A percentile compares a stretch with the other conserved stretches of the same genome.
Conservation (phyloP, 2,888 invertebrate species). For the Smittia sp. region DNA sequence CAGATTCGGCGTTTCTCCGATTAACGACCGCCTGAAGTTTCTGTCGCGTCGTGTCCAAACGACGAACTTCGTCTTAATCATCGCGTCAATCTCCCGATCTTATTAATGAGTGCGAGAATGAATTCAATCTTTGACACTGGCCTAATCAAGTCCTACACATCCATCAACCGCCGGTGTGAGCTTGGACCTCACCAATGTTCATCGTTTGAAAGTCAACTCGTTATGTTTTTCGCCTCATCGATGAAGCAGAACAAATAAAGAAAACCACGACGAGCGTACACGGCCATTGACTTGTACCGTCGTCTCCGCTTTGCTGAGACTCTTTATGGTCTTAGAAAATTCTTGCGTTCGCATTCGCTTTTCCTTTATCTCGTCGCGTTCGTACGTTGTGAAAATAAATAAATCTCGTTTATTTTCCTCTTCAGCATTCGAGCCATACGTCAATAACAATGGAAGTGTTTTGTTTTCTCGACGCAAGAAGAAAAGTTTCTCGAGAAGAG, state of each 20-base stretch:
- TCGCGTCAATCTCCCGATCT: too few relatives aligned
- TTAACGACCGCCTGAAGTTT: too few relatives aligned
- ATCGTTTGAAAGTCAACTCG: too few relatives aligned
- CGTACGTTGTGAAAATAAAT: constrained; percentile 24
- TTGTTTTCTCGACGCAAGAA: not conserved
- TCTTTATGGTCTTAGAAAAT: constrained; percentile 11
- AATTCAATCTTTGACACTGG: too few relatives aligned
- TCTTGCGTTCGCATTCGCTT: not conserved
- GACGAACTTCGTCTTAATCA: too few relatives aligned
- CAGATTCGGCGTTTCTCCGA: too few relatives aligned
- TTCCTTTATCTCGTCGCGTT: not conserved
- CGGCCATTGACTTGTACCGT: constrained; percentile 12
- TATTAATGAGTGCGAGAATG: too few relatives aligned
- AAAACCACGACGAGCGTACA: constrained; percentile 23
- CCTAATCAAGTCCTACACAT: too few relatives aligned
- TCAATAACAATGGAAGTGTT: constrained; percentile 7
- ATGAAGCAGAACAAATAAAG: not conserved
- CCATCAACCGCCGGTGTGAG: too few relatives aligned
- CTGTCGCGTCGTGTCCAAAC: too few relatives aligned
- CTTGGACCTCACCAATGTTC: too few relatives aligned
- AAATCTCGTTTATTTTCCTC: constrained; percentile 5
- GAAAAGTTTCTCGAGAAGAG: not conserved
- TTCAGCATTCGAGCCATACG: not conserved
- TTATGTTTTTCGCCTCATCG: too few relatives aligned
- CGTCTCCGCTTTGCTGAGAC: not conserved